Percentiles rank a stretch among this genome's conserved stretches.
phyloP scores from a whole-genome alignment of 2,888 invertebrate genomes.

The Lasioglossum pauxillum region DNA sequence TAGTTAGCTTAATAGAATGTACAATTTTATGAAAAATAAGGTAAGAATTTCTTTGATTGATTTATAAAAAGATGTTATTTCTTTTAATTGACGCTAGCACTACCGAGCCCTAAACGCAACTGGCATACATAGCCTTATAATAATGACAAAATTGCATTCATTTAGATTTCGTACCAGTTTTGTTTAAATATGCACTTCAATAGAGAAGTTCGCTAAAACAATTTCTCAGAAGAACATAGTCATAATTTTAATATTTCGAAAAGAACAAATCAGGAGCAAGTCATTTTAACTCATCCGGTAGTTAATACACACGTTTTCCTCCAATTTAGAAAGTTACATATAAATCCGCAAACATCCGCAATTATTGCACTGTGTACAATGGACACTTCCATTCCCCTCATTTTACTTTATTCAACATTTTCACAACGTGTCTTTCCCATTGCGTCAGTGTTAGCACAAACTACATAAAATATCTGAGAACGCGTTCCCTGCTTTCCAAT shows the following conservation, averaged over 20 bases:
- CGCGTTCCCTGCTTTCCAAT: background rate
- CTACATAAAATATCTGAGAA: background rate
- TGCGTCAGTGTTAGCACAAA: background rate
- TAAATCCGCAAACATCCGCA: background rate
- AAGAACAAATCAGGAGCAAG: too few species aligned
- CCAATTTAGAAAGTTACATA: background rate
- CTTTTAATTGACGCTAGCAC: too few species aligned
- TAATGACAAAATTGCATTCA: too few species aligned
- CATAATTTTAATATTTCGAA: too few species aligned
- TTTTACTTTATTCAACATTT: background rate
- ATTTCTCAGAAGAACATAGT: too few species aligned
- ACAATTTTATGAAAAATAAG: background rate
- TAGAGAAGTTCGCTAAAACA: too few species aligned
- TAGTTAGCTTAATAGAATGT: background rate
- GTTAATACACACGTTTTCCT: too few species aligned
- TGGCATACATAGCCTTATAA: too few species aligned
- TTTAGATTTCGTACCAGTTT: too few species aligned
- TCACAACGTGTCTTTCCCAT: background rate
- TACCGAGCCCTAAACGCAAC: too few species aligned
- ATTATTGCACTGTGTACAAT: background rate
- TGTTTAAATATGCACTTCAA: too few species aligned
- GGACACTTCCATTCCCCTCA: background rate
- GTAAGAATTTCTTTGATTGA: background rate
- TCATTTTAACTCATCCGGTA: too few species aligned
- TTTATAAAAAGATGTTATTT: background rate